These are phyloP conservation scores for Eucera pruinosa DNA, from an alignment of 2,888 invertebrate genomes.

Conservation along the genomic window DNA sequence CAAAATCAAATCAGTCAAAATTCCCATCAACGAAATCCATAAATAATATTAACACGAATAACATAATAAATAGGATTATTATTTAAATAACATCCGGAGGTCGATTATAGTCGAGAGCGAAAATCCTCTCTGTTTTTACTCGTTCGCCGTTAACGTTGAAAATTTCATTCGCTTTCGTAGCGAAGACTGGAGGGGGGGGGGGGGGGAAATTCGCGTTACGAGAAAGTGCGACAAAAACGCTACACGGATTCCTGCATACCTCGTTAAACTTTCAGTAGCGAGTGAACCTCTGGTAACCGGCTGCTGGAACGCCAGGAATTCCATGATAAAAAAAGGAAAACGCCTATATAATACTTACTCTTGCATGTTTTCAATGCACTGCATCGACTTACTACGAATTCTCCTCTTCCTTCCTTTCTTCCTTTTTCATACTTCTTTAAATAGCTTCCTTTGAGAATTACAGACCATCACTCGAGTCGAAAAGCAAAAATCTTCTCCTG, in stretches of 20 bases:
- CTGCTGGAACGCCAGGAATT: conserved; percentile 32
- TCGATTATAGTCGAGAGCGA: neutral
- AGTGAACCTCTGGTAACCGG: conserved; percentile 32
- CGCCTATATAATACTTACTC: no score
- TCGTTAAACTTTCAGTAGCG: conserved; percentile 42
- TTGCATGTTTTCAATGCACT: no score
- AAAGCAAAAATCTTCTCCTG: no score
- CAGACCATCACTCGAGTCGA: no score
- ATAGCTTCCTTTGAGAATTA: no score
- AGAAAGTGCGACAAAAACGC: conserved; percentile 25
- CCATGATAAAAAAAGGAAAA: conserved; percentile 44
- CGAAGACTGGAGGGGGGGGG: no score
- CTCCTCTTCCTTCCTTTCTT: no score
- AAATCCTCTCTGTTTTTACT: neutral
- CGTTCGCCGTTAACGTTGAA: conserved; percentile 16
- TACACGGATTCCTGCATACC: conserved; percentile 36
- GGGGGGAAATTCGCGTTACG: conserved; percentile 26
- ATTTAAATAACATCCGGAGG: neutral
- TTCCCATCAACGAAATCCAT: no score
- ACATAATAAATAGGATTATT: neutral
- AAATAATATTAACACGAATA: no score
- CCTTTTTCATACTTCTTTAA: no score
- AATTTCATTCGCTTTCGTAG: conserved; percentile 33
- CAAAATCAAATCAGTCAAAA: no score
- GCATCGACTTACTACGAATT: no score